phyloP scores from a whole-genome alignment of 2,113 vertebrate genomes.

The Ploceus nigricollis region DNA sequence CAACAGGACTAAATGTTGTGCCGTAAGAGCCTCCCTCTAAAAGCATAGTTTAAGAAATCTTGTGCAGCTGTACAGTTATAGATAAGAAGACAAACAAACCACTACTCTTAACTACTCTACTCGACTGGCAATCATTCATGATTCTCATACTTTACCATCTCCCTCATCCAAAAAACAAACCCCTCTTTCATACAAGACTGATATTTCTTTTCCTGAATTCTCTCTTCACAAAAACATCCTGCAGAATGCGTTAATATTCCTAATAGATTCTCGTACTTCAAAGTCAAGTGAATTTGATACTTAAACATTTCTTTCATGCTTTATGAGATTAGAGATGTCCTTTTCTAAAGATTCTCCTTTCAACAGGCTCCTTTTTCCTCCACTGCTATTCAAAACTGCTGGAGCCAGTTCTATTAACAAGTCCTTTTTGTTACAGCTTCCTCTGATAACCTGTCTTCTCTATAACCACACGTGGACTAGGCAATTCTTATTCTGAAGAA shows the following conservation, averaged over 20 bases:
- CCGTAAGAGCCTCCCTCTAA: not conserved
- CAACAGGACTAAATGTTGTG: not conserved
- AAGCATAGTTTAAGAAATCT: not conserved
- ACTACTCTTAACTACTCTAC: not conserved
- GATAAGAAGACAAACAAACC: not conserved
- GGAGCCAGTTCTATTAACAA: not conserved
- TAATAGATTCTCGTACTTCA: not conserved
- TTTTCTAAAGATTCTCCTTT: not conserved
- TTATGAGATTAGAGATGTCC: not conserved
- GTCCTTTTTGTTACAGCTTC: not conserved
- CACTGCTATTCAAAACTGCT: not conserved
- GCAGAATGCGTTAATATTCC: not conserved
- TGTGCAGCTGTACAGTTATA: not conserved
- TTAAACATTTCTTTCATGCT: not conserved
- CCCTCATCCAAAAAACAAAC: not conserved
- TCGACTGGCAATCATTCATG: not conserved
- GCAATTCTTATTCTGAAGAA: not conserved
- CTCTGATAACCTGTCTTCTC: not conserved
- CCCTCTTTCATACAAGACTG: not conserved
- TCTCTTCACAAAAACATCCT: not conserved
- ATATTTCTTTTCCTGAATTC: not conserved
- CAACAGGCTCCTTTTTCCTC: not conserved
- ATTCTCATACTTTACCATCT: not conserved
- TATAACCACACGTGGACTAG: not conserved
- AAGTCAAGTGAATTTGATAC: fast-evolving